A percentile compares a stretch with the other conserved stretches of the same genome.
phyloP scores from a whole-genome alignment of 2,888 invertebrate genomes.

The Drosophila multiciliata region DNA sequence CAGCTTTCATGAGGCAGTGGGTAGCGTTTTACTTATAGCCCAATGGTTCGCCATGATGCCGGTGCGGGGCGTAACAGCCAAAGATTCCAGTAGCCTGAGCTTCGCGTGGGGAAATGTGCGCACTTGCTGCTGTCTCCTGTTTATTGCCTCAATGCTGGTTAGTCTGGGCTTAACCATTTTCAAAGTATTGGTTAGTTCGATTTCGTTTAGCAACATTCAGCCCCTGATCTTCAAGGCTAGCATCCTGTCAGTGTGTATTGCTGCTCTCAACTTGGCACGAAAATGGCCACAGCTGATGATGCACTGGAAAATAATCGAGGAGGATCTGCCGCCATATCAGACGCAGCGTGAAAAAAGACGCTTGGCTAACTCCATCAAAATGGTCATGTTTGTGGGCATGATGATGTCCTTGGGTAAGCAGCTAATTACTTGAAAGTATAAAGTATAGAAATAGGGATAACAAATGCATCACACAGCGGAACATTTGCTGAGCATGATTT shows the following conservation, averaged over 20 bases:
- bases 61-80: constrained; percentile 85
- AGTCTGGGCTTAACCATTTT: constrained; percentile 67
- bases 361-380: constrained; percentile 84
- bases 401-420: constrained; percentile 85
- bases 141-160: constrained; percentile 57
- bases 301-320: constrained; percentile 86
- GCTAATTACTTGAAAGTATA: neutral
- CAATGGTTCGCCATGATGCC: constrained; percentile 87
- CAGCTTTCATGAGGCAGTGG: constrained; percentile 83
- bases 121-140: constrained; percentile 72
- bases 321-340: constrained; percentile 82
- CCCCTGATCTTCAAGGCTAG: constrained; percentile 82
- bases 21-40: constrained; percentile 84
- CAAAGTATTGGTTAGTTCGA: constrained; percentile 68
- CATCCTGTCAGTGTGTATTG: constrained; percentile 68
- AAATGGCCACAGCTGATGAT: constrained; percentile 86
- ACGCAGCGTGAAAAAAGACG: constrained; percentile 79
- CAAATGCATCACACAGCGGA: constrained; percentile 67
- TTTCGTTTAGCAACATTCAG: constrained; percentile 81
- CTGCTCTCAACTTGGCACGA: constrained; percentile 85
- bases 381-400: constrained; percentile 85
- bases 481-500: constrained; percentile 81
- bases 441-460: neutral
- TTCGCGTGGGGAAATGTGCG: constrained; percentile 83
- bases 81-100: constrained; percentile 84